A percentile compares a stretch with the other conserved stretches of the same genome.
Conservation (phyloP, 2,797 vertebrate species). For the Smutsia gigantea region DNA sequence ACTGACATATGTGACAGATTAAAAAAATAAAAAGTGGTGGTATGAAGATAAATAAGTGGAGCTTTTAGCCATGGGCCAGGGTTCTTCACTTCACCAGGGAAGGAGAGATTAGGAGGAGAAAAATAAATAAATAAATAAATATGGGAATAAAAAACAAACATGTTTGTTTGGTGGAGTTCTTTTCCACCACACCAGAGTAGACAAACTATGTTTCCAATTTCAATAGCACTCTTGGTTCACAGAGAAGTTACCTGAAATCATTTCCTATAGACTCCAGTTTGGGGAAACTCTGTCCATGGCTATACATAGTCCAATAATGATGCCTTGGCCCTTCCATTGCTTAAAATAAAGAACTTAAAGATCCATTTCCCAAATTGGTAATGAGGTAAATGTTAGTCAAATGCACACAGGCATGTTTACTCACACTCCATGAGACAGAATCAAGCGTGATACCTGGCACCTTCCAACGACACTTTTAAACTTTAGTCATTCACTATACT, state of each 20-base stretch:
- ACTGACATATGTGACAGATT: too few relatives aligned
- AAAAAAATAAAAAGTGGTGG: too few relatives aligned
- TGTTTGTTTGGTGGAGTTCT: neutral
- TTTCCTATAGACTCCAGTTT: neutral
- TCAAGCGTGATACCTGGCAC: neutral
- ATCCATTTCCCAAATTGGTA: neutral
- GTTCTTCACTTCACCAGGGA: neutral
- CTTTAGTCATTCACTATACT: rapidly evolving
- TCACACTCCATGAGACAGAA: neutral
- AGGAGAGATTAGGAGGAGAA: too few relatives aligned
- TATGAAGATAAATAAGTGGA: too few relatives aligned
- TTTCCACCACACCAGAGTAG: neutral
- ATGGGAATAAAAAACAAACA: neutral
- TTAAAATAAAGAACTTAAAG: neutral
- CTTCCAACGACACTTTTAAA: neutral
- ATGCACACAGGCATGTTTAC: neutral
- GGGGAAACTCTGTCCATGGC: neutral
- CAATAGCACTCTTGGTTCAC: neutral
- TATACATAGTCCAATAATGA: neutral
- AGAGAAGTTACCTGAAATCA: neutral
- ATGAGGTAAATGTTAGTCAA: neutral
- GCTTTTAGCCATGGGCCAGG: too few relatives aligned
- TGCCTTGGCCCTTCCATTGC: neutral
- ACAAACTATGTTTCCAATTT: neutral
- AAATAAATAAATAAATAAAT: too few relatives aligned